Base-by-base conservation (phyloP, 2,888 invertebrate genomes). In the Agrilus mali region DNA sequence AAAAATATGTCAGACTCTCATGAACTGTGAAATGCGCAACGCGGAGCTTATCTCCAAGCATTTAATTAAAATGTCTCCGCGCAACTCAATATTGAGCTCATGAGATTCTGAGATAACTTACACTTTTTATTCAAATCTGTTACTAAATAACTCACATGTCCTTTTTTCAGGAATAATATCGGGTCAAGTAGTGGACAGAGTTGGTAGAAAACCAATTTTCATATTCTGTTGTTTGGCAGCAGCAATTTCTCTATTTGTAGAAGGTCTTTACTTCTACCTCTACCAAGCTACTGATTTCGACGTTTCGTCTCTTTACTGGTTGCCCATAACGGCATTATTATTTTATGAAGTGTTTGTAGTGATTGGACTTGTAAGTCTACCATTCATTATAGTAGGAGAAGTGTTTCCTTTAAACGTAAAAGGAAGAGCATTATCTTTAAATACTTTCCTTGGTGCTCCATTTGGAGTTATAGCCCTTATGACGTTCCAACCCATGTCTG, bases 401-500 rank as follows among this genome's bases (percentile, higher is more conserved):
- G 52, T 78, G 5, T 79, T 79, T 52, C 75, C 78, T 0, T 74
- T 76, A 0, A 77, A 77, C 47, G 74, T 78, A 0, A 78, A 78
- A 54, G 73, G 74, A 0, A 65, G 69, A 0, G 78, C 78, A 0
- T 75, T 77, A 0, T 76, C 76, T 7, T 49, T 71, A 4, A 74
- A 73, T 0, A 76, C 75, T 1, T 68, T 77, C 55, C 59, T 73
- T 49, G 71, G 74, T 0, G 75, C 76, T 17, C 50, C 74, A 0
- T 58, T 77, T 36, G 73, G 74, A 32, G 77, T 78, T 49, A 47
- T 68, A 7, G 74, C 76, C 1, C 73, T 74, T 0, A 76, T 78
- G 55, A 67, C 73, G 43, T 77, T 77, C 49, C 75, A 75, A 50
- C 69, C 71, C 33, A 63, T 77, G 1, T 71, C 72, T 37, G 73